Percentiles rank a stretch among this genome's conserved stretches.
Evolutionary conservation across 1,140 invertebrate species (phyloP).

Genomic region (Trinorchestia longiramus): DNA sequence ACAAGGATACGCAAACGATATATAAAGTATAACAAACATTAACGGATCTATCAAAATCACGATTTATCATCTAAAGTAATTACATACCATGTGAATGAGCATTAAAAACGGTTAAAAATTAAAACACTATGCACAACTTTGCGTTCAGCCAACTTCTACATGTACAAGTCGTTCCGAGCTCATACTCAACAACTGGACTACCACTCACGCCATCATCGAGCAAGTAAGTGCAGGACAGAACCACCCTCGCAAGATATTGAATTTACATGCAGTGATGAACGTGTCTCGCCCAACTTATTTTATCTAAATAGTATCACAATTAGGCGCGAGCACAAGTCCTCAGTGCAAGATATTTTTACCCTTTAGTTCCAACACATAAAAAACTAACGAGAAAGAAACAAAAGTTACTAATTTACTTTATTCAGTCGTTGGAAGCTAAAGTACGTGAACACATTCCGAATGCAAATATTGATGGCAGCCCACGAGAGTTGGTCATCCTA

Average conservation of each 20-base stretch:
- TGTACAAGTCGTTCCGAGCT: too few relatives aligned
- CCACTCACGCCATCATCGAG: neutral
- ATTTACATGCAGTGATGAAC: neutral
- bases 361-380: neutral
- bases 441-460: neutral
- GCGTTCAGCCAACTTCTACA: neutral
- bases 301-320: neutral
- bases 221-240: neutral
- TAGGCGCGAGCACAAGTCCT: neutral
- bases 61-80: neutral
- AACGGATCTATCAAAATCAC: neutral
- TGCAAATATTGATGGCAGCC: neutral
- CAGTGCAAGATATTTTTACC: neutral
- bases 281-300: neutral
- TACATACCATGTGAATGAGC: neutral
- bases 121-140: neutral
- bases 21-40: neutral
- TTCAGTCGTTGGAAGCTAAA: neutral
- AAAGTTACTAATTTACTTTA: neutral
- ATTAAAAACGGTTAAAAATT: neutral
- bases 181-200: neutral
- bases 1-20: neutral
- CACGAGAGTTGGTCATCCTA: neutral
- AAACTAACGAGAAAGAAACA: neutral
- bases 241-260: neutral